Conservation (phyloP, 2,797 vertebrate genomes). For the Glyptemys insculpta region DNA sequence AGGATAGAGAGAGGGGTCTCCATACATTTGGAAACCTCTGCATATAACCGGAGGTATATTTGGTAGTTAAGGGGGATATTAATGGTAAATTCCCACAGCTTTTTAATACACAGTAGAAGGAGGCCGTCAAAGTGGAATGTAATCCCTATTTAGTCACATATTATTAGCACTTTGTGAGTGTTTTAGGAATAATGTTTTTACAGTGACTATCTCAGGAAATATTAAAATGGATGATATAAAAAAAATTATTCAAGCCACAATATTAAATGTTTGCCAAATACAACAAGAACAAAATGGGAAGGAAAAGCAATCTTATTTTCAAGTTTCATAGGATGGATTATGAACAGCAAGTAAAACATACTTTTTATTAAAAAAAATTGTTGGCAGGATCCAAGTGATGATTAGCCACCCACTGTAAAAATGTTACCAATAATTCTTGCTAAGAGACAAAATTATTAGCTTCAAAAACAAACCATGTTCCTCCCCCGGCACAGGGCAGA, state of each 20-base stretch:
- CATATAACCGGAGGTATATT: neutral
- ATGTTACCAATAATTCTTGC: neutral
- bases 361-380: neutral
- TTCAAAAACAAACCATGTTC: neutral
- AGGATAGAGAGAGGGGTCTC: neutral
- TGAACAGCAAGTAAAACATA: neutral
- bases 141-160: neutral
- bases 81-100: neutral
- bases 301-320: neutral
- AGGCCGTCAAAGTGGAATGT: neutral
- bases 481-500: neutral
- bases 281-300: neutral
- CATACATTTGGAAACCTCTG: neutral
- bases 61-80: neutral
- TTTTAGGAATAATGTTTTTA: neutral
- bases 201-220: neutral
- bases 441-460: neutral
- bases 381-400: neutral
- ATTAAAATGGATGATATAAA: neutral
- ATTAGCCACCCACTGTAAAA: neutral
- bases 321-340: neutral
- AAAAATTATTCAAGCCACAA: neutral
- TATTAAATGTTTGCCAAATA: neutral
- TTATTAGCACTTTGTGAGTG: neutral
- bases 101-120: neutral